Conservation (phyloP, 2,888 invertebrate species). For the Parnassius smintheus region DNA sequence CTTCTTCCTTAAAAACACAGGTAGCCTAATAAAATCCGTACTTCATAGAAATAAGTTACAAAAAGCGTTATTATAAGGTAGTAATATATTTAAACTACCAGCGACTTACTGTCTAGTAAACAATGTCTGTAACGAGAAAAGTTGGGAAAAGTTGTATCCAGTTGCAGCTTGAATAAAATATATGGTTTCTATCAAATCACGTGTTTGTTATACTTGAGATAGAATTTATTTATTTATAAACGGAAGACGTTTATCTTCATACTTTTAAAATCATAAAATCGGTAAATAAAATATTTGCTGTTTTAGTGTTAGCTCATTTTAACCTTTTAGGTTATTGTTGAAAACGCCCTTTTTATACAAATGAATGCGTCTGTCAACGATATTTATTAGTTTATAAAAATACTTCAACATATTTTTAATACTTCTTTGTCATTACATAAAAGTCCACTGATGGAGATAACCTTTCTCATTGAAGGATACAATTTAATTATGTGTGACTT, state of each 20-base stretch:
- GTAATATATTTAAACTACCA: conserved; percentile 12
- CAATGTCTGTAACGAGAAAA: conserved; percentile 55
- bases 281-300: no score
- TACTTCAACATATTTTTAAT: no score
- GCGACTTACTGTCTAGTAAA: conserved; percentile 21
- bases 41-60: neutral
- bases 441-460: no score
- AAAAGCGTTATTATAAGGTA: conserved; percentile 1
- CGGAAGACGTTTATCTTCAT: neutral
- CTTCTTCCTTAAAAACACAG: conserved; percentile 1
- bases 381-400: no score
- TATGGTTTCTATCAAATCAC: conserved; percentile 1
- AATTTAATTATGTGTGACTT: no score
- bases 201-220: neutral
- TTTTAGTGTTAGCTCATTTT: no score
- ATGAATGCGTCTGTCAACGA: no score
- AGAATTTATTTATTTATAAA: neutral
- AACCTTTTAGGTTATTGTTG: no score
- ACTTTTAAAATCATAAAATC: neutral
- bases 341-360: no score
- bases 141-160: conserved; percentile 41
- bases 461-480: no score
- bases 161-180: conserved; percentile 25
- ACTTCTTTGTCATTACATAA: no score
- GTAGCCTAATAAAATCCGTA: neutral